phyloP scores from a whole-genome alignment of 1,140 invertebrate genomes.

The Thaumatotibia leucotreta region DNA sequence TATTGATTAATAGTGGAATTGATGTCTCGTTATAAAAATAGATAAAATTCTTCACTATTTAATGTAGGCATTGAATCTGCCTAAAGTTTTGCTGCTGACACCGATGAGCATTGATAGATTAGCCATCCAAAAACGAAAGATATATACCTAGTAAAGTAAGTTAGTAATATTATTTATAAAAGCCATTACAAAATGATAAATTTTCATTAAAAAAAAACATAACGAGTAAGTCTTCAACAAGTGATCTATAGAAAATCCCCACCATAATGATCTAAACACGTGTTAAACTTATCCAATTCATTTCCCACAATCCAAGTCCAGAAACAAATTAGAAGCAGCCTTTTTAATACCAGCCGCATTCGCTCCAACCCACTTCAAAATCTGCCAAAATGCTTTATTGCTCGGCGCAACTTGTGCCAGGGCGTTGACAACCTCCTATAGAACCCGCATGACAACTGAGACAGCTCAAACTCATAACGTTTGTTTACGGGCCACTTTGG shows the following conservation, averaged over 20 bases:
- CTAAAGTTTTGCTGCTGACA: too few species aligned
- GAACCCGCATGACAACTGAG: neutral
- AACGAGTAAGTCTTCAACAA: too few species aligned
- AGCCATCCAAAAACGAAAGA: too few species aligned
- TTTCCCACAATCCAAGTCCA: neutral
- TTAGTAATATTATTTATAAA: too few species aligned
- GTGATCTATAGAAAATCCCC: neutral
- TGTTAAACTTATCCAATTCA: neutral
- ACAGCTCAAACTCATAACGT: too few species aligned
- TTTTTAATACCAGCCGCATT: neutral
- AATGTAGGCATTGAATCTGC: neutral
- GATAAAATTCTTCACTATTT: neutral
- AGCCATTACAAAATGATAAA: too few species aligned
- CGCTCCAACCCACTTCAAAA: constrained; percentile 54
- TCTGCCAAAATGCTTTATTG: constrained; percentile 71
- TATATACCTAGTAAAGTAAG: too few species aligned
- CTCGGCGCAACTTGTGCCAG: constrained; percentile 36
- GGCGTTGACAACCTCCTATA: neutral
- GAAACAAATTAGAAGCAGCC: neutral
- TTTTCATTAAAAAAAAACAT: too few species aligned
- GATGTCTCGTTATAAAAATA: neutral
- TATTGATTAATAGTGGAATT: too few species aligned
- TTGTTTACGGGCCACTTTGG: too few species aligned
- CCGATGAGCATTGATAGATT: too few species aligned
- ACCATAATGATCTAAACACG: neutral